Evolutionary conservation across 2,113 vertebrate species (phyloP), one percentile per base, ranked within the genome.

Genomic region (Scalopus aquaticus): DNA sequence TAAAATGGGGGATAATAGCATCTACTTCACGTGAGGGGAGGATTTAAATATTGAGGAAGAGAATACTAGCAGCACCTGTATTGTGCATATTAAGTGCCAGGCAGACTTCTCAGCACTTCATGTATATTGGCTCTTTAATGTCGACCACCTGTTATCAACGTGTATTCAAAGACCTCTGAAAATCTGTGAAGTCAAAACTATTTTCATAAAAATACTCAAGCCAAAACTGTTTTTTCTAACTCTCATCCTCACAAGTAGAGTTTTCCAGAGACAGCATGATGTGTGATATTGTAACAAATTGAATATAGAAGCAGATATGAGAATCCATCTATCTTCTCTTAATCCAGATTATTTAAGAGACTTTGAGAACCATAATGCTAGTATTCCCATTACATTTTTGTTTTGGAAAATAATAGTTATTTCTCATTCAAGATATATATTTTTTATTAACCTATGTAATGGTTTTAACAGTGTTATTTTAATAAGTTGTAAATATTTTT

Each of bases 381-480:
- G 67, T 78, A 2, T 58, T 81, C 77, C 85, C 19, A 77, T 19
- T 72, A 37, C 32, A n/a, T 70, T 1, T 22, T n/a, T 20, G 19
- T 2, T 22, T 65, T 56, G 28, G 17, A 72, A 93, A 79, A 84
- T 6, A 64, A n/a, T 15, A 72, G 42, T 46, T 77, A 79, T 74
- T 95, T 83, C 72, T 89, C 58, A 89, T 54, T 86, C 49, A 67
- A 72, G 67, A 70, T 16, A 64, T 65, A 6, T 82, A 32, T 69
- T n/a, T 49, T 65, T 44, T 51, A 39, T 79, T 78, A 91, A 86
- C 7, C 46, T 62, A 76, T 93, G 37, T 32, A 67, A 54, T 85
- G 24, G 24, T 15, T 73, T 95, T 81, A 60, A 35, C 49, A 72
- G 28, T 88, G 42, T 62, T 86, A 90, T 82, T 95, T 96, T 89